Conservation (phyloP, 2,888 invertebrate species). For the Aleiodes testaceus region DNA sequence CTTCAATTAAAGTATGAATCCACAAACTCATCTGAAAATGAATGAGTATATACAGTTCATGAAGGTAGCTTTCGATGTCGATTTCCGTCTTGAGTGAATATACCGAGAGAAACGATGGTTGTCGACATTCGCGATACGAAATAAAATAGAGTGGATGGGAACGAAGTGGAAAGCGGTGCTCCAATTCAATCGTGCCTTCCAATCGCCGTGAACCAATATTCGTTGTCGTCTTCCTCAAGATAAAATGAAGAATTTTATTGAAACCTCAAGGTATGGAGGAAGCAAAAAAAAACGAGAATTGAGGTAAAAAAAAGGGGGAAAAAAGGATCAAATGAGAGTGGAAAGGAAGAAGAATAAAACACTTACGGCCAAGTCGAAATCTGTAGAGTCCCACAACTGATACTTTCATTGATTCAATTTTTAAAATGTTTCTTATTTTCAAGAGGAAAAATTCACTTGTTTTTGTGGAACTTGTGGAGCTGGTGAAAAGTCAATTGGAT, state of each 20-base stretch:
- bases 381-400: background rate
- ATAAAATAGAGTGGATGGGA: constrained; percentile 46
- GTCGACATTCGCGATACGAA: constrained; percentile 45
- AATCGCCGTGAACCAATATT: constrained; percentile 46
- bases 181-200: constrained; percentile 47
- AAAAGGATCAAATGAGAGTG: background rate
- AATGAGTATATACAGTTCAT: constrained; percentile 26
- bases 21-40: constrained; percentile 2
- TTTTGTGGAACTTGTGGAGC: no score
- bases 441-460: no score
- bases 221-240: constrained; percentile 43
- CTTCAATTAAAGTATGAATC: no score
- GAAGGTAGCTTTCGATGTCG: constrained; percentile 40
- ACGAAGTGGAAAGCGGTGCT: constrained; percentile 47
- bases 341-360: background rate
- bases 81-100: constrained; percentile 46
- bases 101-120: constrained; percentile 31
- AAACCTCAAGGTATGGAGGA: constrained; percentile 39
- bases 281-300: background rate
- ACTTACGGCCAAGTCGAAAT: background rate
- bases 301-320: constrained; percentile 3
- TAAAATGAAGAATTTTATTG: constrained; percentile 47
- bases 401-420: constrained; percentile 16
- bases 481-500: no score
- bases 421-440: constrained; percentile 10